Conservation (phyloP, 2,113 vertebrate species). For the Chauna torquata region DNA sequence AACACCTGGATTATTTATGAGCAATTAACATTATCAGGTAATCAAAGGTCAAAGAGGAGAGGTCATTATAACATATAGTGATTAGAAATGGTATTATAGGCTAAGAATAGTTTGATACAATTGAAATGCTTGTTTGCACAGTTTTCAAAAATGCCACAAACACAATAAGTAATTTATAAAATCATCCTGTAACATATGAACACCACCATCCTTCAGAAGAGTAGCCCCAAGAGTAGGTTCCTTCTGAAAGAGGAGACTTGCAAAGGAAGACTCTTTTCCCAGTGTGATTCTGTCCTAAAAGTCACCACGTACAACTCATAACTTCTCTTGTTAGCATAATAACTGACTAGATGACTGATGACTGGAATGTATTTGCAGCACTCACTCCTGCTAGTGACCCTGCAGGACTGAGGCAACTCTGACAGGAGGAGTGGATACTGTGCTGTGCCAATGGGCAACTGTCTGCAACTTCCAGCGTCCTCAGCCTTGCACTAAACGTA, state of each 20-base stretch:
- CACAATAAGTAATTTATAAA: not conserved
- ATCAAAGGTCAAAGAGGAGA: not conserved
- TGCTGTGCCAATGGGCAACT: not conserved
- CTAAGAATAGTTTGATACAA: not conserved
- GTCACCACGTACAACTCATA: not conserved
- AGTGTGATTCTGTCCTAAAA: not conserved
- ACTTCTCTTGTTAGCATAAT: not conserved
- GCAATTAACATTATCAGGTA: not conserved
- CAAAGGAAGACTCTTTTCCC: not conserved
- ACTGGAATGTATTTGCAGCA: not conserved
- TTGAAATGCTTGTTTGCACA: not conserved
- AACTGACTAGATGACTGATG: not conserved
- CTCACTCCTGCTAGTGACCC: not conserved
- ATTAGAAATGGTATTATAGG: not conserved
- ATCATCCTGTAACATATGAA: not conserved
- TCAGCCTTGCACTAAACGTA: not conserved
- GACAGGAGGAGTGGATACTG: not conserved
- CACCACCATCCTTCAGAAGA: not conserved
- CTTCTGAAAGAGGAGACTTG: not conserved
- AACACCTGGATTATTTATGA: not conserved
- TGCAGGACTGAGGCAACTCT: not conserved
- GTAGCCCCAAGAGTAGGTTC: not conserved
- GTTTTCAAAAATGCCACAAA: not conserved
- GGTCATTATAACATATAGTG: not conserved
- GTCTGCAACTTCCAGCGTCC: not conserved